Conservation (phyloP, 2,113 vertebrate species). For the Calonectris borealis region DNA sequence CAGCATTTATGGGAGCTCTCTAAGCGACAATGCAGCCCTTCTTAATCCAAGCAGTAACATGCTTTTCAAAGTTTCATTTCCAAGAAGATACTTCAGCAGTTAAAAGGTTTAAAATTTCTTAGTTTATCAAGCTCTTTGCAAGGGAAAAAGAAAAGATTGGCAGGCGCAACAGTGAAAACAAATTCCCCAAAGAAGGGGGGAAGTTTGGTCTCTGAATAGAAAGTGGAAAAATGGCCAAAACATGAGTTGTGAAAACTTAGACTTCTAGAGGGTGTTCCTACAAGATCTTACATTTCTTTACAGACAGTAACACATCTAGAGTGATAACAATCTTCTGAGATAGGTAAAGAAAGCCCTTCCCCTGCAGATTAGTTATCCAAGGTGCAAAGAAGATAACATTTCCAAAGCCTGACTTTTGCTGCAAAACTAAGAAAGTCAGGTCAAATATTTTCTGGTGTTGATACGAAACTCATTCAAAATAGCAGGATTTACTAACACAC, state of each 20-base stretch:
- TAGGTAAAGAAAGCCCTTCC: background rate
- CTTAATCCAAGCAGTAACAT: slow-evolving; percentile 13
- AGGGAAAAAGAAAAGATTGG: background rate
- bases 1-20: slow-evolving; percentile 4
- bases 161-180: background rate
- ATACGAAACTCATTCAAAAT: background rate
- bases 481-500: background rate
- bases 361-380: background rate
- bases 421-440: background rate
- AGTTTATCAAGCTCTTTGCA: background rate
- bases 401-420: background rate
- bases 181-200: background rate
- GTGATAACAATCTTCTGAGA: background rate
- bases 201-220: background rate
- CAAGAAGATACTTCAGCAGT: background rate
- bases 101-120: slow-evolving; percentile 8
- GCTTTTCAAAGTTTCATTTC: slow-evolving; percentile 18
- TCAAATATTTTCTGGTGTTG: background rate
- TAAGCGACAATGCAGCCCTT: slow-evolving; percentile 29
- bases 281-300: background rate
- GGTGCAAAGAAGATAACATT: background rate
- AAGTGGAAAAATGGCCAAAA: background rate
- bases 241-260: background rate
- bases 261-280: background rate
- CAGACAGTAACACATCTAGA: background rate